phyloP scores from a whole-genome alignment of 2,113 vertebrate genomes.

The Sphaerodactylus townsendi region DNA sequence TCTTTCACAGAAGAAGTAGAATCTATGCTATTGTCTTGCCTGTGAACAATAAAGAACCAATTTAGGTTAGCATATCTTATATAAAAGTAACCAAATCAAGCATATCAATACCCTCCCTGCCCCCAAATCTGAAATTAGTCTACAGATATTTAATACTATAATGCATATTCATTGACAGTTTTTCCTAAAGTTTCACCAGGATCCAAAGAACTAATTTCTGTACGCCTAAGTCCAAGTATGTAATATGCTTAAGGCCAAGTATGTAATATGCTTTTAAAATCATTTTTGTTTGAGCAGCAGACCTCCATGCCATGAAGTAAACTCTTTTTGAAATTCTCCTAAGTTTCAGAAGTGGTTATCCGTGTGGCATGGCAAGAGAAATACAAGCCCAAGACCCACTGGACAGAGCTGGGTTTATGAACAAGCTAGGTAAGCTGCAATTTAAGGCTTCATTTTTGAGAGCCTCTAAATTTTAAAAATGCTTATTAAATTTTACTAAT shows the following conservation, averaged over 20 bases:
- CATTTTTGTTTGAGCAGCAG: not conserved
- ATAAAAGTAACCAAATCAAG: not conserved
- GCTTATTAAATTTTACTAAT: too few relatives aligned
- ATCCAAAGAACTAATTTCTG: not conserved
- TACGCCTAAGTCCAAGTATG: not conserved
- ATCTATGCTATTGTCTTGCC: slow-evolving; percentile 87
- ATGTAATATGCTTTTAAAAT: not conserved
- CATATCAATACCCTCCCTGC: not conserved
- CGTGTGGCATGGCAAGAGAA: not conserved
- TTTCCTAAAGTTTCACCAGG: not conserved
- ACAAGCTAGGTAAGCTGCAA: too few relatives aligned
- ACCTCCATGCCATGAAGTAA: not conserved
- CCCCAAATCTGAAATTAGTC: not conserved
- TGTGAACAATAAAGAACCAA: slow-evolving; percentile 64
- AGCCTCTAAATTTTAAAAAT: too few relatives aligned
- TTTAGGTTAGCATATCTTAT: not conserved
- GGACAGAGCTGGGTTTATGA: too few relatives aligned
- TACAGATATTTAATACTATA: not conserved
- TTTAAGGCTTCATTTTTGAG: too few relatives aligned
- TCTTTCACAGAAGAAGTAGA: slow-evolving; percentile 86
- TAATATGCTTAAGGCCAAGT: not conserved
- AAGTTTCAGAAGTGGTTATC: not conserved
- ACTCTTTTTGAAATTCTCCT: not conserved
- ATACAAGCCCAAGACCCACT: not conserved
- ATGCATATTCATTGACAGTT: not conserved